Percentiles rank a stretch among this genome's conserved stretches.
phyloP scores from a whole-genome alignment of 1,140 invertebrate species.

The Drosophila asahinai region DNA sequence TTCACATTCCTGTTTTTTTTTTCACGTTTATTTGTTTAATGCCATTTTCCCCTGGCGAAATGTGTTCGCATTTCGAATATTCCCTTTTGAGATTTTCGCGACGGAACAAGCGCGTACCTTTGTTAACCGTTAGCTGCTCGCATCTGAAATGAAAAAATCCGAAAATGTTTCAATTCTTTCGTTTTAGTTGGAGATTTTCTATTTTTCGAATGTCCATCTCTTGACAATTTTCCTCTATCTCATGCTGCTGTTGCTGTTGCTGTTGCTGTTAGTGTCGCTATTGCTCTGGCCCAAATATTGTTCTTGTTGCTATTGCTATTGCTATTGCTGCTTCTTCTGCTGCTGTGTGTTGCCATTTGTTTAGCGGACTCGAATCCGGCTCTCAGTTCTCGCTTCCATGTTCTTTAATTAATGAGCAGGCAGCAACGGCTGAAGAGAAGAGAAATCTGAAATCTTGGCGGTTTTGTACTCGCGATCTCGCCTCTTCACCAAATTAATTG shows the following conservation, averaged over 20 bases:
- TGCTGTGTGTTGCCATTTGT: slow-evolving; percentile 67
- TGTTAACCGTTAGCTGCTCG: slow-evolving; percentile 82
- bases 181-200: slow-evolving; percentile 83
- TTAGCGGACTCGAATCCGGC: slow-evolving; percentile 76
- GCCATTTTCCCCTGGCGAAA: slow-evolving; percentile 22
- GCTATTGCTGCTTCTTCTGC: slow-evolving; percentile 21
- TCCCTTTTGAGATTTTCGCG: slow-evolving; percentile 30
- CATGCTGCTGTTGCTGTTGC: slow-evolving; percentile 32
- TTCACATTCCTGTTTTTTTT: slow-evolving; percentile 33
- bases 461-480: slow-evolving; percentile 64
- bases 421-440: slow-evolving; percentile 42
- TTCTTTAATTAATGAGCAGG: slow-evolving; percentile 78
- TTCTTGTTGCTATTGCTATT: slow-evolving; percentile 36
- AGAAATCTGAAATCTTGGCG: slow-evolving; percentile 67
- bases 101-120: slow-evolving; percentile 66
- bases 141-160: slow-evolving; percentile 82
- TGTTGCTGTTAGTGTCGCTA: slow-evolving; percentile 28
- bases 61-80: slow-evolving; percentile 49
- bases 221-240: slow-evolving; percentile 77
- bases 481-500: slow-evolving; percentile 65
- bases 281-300: slow-evolving; percentile 41
- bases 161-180: slow-evolving; percentile 84
- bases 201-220: slow-evolving; percentile 83
- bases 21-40: slow-evolving; percentile 13
- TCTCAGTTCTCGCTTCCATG: slow-evolving; percentile 70